Conservation (phyloP, 2,113 vertebrate species). For the Narcine bancroftii region DNA sequence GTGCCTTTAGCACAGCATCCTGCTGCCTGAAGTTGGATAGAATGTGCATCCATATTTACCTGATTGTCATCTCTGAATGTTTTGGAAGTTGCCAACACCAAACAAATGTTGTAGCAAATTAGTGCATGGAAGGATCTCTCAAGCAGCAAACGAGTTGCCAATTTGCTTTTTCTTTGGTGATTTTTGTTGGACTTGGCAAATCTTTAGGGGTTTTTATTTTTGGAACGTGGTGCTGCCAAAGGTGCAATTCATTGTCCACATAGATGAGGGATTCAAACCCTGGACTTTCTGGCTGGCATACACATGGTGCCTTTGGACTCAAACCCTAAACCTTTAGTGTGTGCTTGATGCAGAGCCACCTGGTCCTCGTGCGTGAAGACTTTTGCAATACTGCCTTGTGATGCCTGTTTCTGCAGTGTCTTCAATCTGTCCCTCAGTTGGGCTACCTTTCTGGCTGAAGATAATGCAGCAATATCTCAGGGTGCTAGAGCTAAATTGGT, state of each 20-base stretch:
- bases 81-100: too few relatives aligned
- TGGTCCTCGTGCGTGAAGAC: background rate
- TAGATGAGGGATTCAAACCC: background rate
- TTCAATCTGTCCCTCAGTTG: background rate
- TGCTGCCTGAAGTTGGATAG: background rate
- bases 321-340: background rate
- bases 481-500: background rate
- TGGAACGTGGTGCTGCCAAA: background rate
- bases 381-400: background rate
- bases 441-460: background rate
- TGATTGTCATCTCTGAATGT: background rate
- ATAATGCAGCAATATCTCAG: background rate
- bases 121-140: background rate
- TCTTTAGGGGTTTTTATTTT: background rate
- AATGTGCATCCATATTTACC: background rate
- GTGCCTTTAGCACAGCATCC: background rate
- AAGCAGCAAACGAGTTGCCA: background rate
- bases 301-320: background rate
- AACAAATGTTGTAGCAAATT: background rate
- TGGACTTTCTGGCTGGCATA: background rate
- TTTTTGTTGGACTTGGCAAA: background rate
- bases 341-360: background rate
- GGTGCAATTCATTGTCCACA: background rate
- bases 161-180: background rate
- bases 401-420: background rate